Evolutionary conservation across 30 jellyfish, hydroid and myxozoan genomes (phyloP).

Genomic region (Aurelia coerulea): DNA sequence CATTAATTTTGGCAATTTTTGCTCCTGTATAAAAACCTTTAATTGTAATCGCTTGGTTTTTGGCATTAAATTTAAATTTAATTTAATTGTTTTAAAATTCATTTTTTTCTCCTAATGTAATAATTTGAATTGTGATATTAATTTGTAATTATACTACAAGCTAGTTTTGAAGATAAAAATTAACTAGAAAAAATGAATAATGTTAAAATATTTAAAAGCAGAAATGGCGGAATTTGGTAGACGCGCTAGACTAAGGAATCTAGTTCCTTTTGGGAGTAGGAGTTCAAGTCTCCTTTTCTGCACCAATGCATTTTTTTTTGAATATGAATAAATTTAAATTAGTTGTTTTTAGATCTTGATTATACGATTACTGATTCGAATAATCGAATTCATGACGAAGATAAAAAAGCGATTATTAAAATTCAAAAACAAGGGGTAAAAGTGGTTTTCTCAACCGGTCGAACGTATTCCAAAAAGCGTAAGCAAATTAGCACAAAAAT

Average conservation of each 20-base stretch:
- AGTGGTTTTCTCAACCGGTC: too few relatives aligned
- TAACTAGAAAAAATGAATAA: not conserved
- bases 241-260: slow-evolving; percentile 7
- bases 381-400: too few relatives aligned
- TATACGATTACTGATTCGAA: too few relatives aligned
- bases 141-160: not conserved
- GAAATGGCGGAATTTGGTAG: slow-evolving; percentile 5
- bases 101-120: not conserved
- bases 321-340: not conserved
- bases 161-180: not conserved
- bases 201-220: not conserved
- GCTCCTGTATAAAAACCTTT: too few relatives aligned
- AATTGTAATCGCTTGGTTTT: too few relatives aligned
- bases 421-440: too few relatives aligned
- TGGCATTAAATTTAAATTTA: too few relatives aligned
- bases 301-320: not conserved
- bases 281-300: slow-evolving; percentile 4
- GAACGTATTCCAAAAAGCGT: too few relatives aligned
- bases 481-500: too few relatives aligned
- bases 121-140: not conserved
- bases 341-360: too few relatives aligned
- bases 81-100: not conserved
- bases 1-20: too few relatives aligned
- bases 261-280: slow-evolving; percentile 5
- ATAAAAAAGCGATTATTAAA: too few relatives aligned